phyloP scores from a whole-genome alignment of 2,113 vertebrate species.

The Propithecus coquereli region DNA sequence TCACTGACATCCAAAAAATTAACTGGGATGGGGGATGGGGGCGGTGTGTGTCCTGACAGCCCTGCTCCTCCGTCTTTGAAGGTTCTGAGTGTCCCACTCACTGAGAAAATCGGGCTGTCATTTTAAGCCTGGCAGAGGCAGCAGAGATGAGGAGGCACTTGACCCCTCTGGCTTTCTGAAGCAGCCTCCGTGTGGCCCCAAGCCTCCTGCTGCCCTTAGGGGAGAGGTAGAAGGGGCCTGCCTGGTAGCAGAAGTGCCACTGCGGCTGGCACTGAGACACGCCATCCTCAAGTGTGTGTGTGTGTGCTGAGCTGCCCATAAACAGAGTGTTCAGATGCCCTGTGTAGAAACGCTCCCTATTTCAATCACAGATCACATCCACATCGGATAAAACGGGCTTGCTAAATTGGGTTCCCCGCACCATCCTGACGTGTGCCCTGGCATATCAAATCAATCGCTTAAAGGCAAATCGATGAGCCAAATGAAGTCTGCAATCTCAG shows the following conservation, averaged over 20 bases:
- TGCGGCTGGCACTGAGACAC: background rate
- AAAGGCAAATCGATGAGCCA: slow-evolving; percentile 69
- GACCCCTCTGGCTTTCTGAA: background rate
- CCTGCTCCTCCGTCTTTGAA: background rate
- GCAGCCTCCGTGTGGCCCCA: background rate
- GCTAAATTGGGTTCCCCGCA: slow-evolving; percentile 41
- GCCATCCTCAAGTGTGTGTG: background rate
- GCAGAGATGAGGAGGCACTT: background rate
- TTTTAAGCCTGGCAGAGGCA: background rate
- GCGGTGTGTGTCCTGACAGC: background rate
- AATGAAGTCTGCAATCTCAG: slow-evolving; percentile 58
- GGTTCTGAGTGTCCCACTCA: background rate
- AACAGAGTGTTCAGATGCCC: background rate
- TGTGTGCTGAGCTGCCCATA: background rate
- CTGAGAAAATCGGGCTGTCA: background rate
- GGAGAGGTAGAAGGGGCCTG: background rate
- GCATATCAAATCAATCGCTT: slow-evolving; percentile 65
- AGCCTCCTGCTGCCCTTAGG: background rate
- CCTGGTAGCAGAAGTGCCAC: background rate
- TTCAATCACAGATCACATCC: slow-evolving; percentile 64
- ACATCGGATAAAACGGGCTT: slow-evolving; percentile 50
- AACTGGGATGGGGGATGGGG: no score
- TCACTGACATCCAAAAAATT: background rate
- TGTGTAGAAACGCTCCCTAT: background rate
- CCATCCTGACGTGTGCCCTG: slow-evolving; percentile 48